Evolutionary conservation across 1,140 invertebrate genomes (phyloP).

Genomic region (Scaptodrosophila lebanonensis): DNA sequence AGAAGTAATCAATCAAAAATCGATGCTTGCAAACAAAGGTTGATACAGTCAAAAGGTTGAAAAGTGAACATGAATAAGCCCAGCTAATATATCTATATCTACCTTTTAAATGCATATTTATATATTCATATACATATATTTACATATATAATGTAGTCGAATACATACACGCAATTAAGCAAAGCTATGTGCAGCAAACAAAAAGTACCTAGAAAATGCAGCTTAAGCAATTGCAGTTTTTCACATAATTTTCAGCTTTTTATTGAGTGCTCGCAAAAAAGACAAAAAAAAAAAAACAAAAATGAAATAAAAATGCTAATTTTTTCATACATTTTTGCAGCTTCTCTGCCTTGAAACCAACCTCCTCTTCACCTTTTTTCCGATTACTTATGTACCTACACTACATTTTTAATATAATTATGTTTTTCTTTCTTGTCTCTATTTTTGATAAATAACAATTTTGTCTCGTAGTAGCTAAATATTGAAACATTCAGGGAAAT

Average conservation of each 20-base stretch:
- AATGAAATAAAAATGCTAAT: conserved; percentile 15
- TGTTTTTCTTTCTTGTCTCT: too few species aligned
- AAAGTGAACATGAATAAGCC: too few species aligned
- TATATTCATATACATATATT: conserved; percentile 22
- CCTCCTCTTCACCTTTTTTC: too few species aligned
- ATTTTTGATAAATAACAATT: too few species aligned
- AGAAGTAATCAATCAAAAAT: conserved; percentile 16
- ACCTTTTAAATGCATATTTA: neutral
- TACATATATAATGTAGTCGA: conserved; percentile 35
- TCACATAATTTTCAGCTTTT: conserved; percentile 52
- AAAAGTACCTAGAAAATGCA: conserved; percentile 37
- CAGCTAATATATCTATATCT: conserved; percentile 11
- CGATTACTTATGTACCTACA: too few species aligned
- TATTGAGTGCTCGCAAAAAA: conserved; percentile 47
- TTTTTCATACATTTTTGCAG: conserved; percentile 46
- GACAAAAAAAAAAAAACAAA: conserved; percentile 23
- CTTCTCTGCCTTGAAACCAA: conserved; percentile 20
- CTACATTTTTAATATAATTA: too few species aligned
- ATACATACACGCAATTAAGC: conserved; percentile 32
- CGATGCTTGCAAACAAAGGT: conserved; percentile 7
- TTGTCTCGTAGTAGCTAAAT: too few species aligned
- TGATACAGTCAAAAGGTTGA: conserved; percentile 7
- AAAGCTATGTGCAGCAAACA: conserved; percentile 27
- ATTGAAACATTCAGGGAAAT: too few species aligned
- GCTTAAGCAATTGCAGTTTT: conserved; percentile 63